Evolutionary conservation across 2,113 vertebrate species (phyloP).

Genomic region (Calidris pygmaea): DNA sequence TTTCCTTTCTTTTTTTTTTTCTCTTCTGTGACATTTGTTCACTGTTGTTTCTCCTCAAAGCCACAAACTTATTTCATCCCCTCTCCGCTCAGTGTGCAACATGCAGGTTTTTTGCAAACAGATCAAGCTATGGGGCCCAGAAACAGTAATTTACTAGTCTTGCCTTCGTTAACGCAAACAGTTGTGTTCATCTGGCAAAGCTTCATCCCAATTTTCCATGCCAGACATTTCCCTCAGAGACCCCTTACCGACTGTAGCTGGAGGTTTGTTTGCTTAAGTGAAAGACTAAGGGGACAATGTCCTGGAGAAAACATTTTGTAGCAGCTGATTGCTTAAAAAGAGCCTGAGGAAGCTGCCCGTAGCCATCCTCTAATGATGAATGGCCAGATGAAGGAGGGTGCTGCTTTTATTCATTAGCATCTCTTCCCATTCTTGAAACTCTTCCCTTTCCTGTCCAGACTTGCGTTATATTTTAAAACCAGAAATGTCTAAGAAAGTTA

Average conservation of each 20-base stretch:
- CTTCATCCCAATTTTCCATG: not conserved
- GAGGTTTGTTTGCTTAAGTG: conserved; percentile 32
- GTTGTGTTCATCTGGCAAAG: conserved; percentile 20
- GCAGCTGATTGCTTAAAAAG: not conserved
- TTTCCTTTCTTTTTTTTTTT: not conserved
- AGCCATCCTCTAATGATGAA: not conserved
- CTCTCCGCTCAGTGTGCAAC: not conserved
- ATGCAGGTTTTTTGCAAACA: not conserved
- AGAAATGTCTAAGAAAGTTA: not conserved
- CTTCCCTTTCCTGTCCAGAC: not conserved
- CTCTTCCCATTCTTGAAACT: not conserved
- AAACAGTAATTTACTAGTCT: not conserved
- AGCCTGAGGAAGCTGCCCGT: not conserved
- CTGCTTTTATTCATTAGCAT: not conserved
- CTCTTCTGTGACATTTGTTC: not conserved
- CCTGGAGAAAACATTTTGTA: conserved; percentile 15
- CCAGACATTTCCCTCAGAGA: conserved; percentile 11
- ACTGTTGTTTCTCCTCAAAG: not conserved
- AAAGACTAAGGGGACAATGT: not conserved
- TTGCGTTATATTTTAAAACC: not conserved
- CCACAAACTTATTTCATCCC: not conserved
- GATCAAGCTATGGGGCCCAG: not conserved
- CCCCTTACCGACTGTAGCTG: not conserved
- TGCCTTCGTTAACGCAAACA: not conserved
- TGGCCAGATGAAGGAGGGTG: not conserved